Base-by-base conservation (phyloP, 2,888 invertebrate species). In the Chouioia cunea region DNA sequence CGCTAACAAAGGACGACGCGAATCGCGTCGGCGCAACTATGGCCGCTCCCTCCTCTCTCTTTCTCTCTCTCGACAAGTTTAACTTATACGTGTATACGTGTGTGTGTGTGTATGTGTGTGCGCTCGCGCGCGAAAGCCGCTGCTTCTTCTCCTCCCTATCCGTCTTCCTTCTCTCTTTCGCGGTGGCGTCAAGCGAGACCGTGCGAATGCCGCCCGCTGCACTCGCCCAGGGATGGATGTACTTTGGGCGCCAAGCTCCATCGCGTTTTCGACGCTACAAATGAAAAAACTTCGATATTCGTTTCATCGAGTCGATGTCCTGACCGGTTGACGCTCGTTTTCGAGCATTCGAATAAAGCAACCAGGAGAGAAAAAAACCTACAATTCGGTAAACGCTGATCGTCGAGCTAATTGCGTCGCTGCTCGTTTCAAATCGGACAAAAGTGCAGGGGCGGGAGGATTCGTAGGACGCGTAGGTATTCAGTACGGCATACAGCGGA, bases 1-100 rank as follows among this genome's bases (percentile, higher is more conserved):
- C 56, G 54, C 54, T 56, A 54, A 67, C 67, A 62, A 68, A 68
- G 56, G 67, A 68, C 67, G 67, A 68, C 67, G 67, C 67, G 67
- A 68, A 68, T 68, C 67, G 67, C 62, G 68, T 62, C 68, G 68
- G 62, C 68, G 68, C 68, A 50, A 48, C 68, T 6, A 50, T 56
- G 62, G 60, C 62, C 48, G 62, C 56, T 36, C 27, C 6, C 27
- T 27, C 27, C 27, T 27, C 27, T 27, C 27, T 3, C 27, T 6
- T 4, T 4, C 27, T 27, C 6, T n/a, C n/a, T n/a, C n/a, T n/a
- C n/a, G n/a, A n/a, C n/a, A n/a, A n/a, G n/a, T n/a, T n/a, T 14
- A 12, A n/a, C 16, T 8, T 16, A 23, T 16, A 18, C 15, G 27
- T 46, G 22, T 12, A 47, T 16, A 23, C 18, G 52, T 4, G 22